Evolutionary conservation across 2,888 invertebrate species (phyloP), one percentile per base, ranked within the genome.

Genomic region (Phyllotreta striolata): DNA sequence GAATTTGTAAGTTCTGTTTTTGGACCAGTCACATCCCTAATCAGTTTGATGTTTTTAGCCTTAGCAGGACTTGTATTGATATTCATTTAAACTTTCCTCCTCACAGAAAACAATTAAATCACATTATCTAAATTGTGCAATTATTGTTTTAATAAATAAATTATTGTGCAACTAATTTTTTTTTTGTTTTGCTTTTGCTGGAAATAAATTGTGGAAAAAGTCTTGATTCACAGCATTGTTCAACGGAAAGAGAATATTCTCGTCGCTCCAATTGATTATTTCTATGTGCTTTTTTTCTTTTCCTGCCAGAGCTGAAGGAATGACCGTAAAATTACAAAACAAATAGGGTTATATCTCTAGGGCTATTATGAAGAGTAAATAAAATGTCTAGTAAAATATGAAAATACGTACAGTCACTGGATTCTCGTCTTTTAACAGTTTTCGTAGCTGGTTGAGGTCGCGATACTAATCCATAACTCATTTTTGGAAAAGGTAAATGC

Each of bases 171-270:
- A 24, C 24, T 24, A 4, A 1, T 47, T 47, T 10, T 46, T 47
- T n/a, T 47, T 49, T 49, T 4, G 9, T 6, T 2, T 10, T 1
- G 4, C 10, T 35, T 13, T 13, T 7, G 5, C 10, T 47, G 76
- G 74, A 66, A 81, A 81, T 55, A 81, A 76, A 6, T 62, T 66
- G 63, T 68, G 70, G 66, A 79, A 81, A 57, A 82, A 78, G 1
- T 73, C 70, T 62, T 79, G 79, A 39, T 75, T 71, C 1, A 76
- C 79, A 1, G 80, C 81, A 44, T 81, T 78, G 6, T 71, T 73
- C 9, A 82, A 64, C 1, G 81, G 81, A 73, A 80, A 80, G 74
- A 82, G 72, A 76, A 79, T 35, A 70, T 67, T 59, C 71, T 75
- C 63, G 81, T 77, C 66, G 78, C 79, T 63, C 77, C 78, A 5